Percentiles rank a stretch among this genome's conserved stretches.
Conservation (phyloP, 1,140 invertebrate species). For the Listronotus bonariensis region DNA sequence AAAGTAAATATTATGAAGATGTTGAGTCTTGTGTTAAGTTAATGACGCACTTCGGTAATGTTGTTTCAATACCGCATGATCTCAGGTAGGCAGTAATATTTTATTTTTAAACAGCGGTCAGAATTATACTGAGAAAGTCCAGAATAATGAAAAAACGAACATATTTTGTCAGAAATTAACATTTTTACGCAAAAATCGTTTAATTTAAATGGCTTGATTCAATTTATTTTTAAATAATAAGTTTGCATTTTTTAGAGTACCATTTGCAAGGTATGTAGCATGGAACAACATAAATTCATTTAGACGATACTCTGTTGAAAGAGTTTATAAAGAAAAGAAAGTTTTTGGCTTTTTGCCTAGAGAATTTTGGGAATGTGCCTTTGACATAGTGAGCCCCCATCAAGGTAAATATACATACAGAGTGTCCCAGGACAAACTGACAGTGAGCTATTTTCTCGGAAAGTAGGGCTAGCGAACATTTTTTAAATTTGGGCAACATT, state of each 20-base stretch:
- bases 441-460: too few species aligned
- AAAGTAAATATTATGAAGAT: conserved; percentile 63
- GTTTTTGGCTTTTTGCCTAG: conserved; percentile 84
- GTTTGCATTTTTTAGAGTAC: conserved; percentile 58
- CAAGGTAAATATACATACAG: conserved; percentile 61
- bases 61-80: conserved; percentile 81
- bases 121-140: too few species aligned
- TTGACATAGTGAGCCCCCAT: conserved; percentile 86
- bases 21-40: conserved; percentile 71
- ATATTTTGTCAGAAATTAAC: too few species aligned
- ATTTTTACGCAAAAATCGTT: too few species aligned
- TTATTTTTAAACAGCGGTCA: too few species aligned
- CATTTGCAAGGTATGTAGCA: conserved; percentile 83
- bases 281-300: conserved; percentile 78
- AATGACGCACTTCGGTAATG: conserved; percentile 82
- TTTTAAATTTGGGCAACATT: too few species aligned
- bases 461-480: too few species aligned
- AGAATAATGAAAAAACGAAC: too few species aligned
- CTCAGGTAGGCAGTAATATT: conserved; percentile 58
- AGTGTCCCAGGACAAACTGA: too few species aligned
- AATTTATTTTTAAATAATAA: too few species aligned
- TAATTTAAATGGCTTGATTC: too few species aligned
- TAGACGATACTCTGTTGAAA: conserved; percentile 83
- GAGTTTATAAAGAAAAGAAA: conserved; percentile 84
- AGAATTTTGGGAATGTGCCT: conserved; percentile 88